Base-by-base conservation (phyloP, 2,113 vertebrate genomes). In the Tauraco erythrolophus region DNA sequence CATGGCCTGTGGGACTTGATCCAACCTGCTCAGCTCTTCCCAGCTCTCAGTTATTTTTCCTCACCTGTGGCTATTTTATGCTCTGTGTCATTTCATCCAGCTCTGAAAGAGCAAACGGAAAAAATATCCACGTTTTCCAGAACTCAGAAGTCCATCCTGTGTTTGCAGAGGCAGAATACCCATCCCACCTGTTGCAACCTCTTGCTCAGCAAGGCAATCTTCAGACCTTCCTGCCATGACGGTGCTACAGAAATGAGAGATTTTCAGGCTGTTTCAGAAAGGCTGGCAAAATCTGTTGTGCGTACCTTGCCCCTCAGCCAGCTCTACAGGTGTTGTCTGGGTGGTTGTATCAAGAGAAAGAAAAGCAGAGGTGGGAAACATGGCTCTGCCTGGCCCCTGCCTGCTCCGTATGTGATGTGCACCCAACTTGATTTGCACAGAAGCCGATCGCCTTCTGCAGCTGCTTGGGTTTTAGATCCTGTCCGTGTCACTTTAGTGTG, bases 311-410 rank as follows among this genome's bases (percentile, higher is more conserved):
- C 11, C 21, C 21, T 48, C 37, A 28, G 33, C 54, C 62, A 89
- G 31, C 50, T 84, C 50, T 69, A 54, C 64, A 77, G 37, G 7
- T 66, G 28, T 14, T 53, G 14, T 31, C 68, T 78, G 14, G 2
- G 2, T 81, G 81, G 24, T 13, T 74, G 60, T 35, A 58, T 21
- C 6, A 1, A 19, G 46, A 69, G 64, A 62, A 89, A 30, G 74
- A 84, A 69, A 54, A 66, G 33, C 50, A 58, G 48, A 5, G 5
- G 12, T 56, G 25, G 45, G 54, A 69, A 58, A 24, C 0, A 0
- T 37, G 60, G 33, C n/a, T 76, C 50, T 83, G 58, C 24, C 54
- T 56, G 54, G 18, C n/a, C 60, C 35, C 46, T 77, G 24, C 74
- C 66, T 39, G 27, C 54, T 87, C 41, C 9, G 3, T 7, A 16